Evolutionary conservation across 1,140 invertebrate species (phyloP).

Genomic region (Lethocerus indicus): DNA sequence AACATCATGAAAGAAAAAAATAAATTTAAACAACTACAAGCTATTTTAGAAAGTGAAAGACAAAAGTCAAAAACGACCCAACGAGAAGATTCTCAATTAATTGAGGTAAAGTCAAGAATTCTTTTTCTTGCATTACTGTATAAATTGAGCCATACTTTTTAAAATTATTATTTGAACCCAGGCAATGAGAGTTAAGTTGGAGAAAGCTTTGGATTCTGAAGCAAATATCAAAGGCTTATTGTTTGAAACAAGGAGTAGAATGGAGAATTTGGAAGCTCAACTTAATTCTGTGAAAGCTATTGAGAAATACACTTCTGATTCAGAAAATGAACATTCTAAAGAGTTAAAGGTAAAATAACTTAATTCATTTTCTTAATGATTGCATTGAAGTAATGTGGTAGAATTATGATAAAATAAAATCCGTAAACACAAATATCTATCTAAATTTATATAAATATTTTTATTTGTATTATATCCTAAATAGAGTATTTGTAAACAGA

Average conservation of each 20-base stretch:
- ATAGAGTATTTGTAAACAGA: too few species aligned
- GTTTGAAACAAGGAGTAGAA: conserved; percentile 5
- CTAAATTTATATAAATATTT: too few species aligned
- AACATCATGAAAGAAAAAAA: conserved; percentile 23
- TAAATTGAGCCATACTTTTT: not conserved
- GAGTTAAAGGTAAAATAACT: not conserved
- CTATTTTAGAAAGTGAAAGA: conserved; percentile 22
- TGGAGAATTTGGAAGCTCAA: conserved; percentile 1
- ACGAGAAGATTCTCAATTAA: conserved; percentile 23
- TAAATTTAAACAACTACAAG: conserved; percentile 19
- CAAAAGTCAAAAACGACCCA: conserved; percentile 19
- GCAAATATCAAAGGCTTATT: conserved; percentile 31
- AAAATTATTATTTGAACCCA: conserved; percentile 25
- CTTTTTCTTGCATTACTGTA: conserved; percentile 6
- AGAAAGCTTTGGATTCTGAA: conserved; percentile 38
- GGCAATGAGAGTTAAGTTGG: conserved; percentile 38
- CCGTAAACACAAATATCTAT: too few species aligned
- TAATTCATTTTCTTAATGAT: not conserved
- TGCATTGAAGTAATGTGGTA: too few species aligned
- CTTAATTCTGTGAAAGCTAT: conserved; percentile 7
- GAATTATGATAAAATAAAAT: too few species aligned
- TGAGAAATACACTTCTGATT: conserved; percentile 8
- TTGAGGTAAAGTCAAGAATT: conserved; percentile 19
- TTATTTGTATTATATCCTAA: too few species aligned
- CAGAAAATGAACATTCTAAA: conserved; percentile 4